Evolutionary conservation across 2,113 vertebrate genomes (phyloP).

Genomic region (Tragelaphus buxtoni): DNA sequence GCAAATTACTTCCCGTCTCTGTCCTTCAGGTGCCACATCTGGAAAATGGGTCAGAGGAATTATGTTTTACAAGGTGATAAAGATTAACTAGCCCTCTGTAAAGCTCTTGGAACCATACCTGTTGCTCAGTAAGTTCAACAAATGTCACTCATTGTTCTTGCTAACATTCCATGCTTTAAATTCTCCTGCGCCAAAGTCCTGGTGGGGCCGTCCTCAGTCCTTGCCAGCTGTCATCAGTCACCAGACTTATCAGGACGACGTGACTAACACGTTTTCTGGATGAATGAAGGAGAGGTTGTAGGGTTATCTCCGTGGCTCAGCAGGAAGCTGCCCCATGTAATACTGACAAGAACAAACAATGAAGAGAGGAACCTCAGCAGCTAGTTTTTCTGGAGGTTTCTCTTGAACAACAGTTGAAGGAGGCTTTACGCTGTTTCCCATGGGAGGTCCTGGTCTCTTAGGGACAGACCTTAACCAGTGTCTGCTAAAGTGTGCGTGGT

Average conservation of each 20-base stretch:
- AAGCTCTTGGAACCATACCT: not conserved
- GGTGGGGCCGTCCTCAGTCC: not conserved
- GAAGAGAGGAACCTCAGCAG: not conserved
- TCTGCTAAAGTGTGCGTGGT: not conserved
- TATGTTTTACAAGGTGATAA: fast-evolving
- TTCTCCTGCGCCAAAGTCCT: not conserved
- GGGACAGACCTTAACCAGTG: not conserved
- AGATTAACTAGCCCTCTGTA: not conserved
- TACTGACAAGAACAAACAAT: not conserved
- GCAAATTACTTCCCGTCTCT: not conserved
- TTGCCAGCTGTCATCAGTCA: not conserved
- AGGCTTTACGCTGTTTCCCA: not conserved
- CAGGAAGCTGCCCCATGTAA: not conserved
- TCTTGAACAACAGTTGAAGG: not conserved
- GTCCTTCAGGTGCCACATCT: not conserved
- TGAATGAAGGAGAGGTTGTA: not conserved
- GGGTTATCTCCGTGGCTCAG: not conserved
- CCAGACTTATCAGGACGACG: not conserved
- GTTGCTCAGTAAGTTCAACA: not conserved
- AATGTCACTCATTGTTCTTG: not conserved
- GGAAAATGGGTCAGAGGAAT: not conserved
- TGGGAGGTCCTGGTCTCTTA: not conserved
- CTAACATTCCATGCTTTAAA: not conserved
- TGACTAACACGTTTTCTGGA: not conserved
- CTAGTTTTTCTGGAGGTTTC: not conserved